Percentiles rank a stretch among this genome's conserved stretches.
Conservation (phyloP, 1,140 invertebrate species). For the Lordiphosa collinella region DNA sequence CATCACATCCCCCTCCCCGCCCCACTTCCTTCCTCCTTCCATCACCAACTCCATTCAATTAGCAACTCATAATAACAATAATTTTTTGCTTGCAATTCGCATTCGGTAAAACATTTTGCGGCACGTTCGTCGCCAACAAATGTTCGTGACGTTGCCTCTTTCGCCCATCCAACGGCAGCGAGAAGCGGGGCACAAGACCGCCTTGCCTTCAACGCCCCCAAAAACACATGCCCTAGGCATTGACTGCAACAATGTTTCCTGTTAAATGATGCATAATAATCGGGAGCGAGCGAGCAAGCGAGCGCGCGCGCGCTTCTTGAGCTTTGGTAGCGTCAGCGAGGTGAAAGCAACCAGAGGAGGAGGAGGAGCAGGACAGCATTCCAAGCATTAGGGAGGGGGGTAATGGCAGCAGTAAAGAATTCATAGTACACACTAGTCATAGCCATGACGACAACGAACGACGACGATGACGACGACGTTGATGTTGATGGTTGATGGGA, state of each 20-base stretch:
- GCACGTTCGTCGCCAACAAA: conserved; percentile 59
- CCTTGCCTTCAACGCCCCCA: conserved; percentile 2
- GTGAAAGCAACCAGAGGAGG: conserved; percentile 27
- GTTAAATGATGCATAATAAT: conserved; percentile 76
- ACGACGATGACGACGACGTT: conserved; percentile 33
- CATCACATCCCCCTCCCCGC: not conserved
- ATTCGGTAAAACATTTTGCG: conserved; percentile 72
- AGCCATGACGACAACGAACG: conserved; percentile 31
- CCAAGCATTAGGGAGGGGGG: conserved; percentile 24
- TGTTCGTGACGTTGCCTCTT: conserved; percentile 61
- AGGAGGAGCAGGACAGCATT: conserved; percentile 30
- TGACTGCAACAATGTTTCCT: conserved; percentile 76
- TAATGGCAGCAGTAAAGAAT: conserved; percentile 45
- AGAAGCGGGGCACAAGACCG: conserved; percentile 10
- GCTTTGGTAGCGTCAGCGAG: conserved; percentile 47
- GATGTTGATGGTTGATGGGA: conserved; percentile 20
- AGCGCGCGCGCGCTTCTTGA: conserved; percentile 43
- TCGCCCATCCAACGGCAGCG: conserved; percentile 9
- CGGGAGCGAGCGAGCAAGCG: conserved; percentile 26
- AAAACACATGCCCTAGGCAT: conserved; percentile 46
- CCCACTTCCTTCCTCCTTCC: not conserved
- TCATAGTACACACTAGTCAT: conserved; percentile 40
- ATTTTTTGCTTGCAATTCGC: conserved; percentile 69
- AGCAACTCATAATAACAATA: conserved; percentile 77
- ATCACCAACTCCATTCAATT: conserved; percentile 68